Evolutionary conservation across 2,888 invertebrate genomes (phyloP).

Genomic region (Cylindroiulus punctatus): DNA sequence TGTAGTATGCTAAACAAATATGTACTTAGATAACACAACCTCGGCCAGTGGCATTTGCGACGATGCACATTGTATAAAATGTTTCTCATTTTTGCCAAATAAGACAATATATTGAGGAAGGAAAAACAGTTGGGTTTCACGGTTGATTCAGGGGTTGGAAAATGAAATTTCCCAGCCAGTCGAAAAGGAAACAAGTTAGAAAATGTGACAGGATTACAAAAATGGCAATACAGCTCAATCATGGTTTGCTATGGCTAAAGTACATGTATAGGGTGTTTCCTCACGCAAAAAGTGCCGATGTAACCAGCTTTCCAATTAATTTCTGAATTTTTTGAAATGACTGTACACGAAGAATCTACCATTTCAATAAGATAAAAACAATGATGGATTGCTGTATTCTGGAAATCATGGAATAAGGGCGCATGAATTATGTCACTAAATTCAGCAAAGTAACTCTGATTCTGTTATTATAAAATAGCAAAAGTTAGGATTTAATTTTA

Average conservation of each 20-base stretch:
- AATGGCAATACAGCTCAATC: too few relatives aligned
- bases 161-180: too few relatives aligned
- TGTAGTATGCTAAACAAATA: not conserved
- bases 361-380: not conserved
- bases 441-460: not conserved
- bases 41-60: not conserved
- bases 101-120: not conserved
- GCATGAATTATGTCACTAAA: not conserved
- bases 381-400: not conserved
- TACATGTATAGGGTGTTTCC: too few relatives aligned
- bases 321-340: not conserved
- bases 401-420: not conserved
- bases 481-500: constrained; percentile 17
- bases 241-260: too few relatives aligned
- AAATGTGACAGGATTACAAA: too few relatives aligned
- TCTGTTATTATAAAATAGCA: not conserved
- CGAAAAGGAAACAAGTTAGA: too few relatives aligned
- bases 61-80: not conserved
- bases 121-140: not conserved
- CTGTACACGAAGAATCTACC: too few relatives aligned
- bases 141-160: not conserved
- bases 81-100: not conserved
- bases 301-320: too few relatives aligned
- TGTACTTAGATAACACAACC: not conserved
- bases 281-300: too few relatives aligned